Evolutionary conservation across 2,888 invertebrate genomes (phyloP).

Genomic region (Limnephilus marmoratus): DNA sequence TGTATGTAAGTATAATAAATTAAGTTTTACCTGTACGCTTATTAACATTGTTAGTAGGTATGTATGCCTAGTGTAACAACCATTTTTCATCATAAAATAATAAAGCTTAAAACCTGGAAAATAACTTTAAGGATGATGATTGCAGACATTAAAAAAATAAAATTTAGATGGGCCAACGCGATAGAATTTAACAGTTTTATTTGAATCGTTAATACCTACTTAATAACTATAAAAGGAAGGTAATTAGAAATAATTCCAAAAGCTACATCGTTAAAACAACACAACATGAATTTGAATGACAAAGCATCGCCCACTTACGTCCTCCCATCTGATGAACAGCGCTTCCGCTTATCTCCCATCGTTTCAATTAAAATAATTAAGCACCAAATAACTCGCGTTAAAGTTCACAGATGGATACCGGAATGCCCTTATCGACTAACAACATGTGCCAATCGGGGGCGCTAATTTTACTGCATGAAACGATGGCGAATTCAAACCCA

Average conservation of each 20-base stretch:
- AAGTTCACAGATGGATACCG: slow-evolving; percentile 5
- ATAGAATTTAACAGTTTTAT: not conserved
- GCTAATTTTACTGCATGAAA: not conserved
- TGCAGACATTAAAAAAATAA: not conserved
- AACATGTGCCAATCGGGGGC: slow-evolving; percentile 7
- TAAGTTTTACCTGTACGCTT: not conserved
- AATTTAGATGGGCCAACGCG: not conserved
- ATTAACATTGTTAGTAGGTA: not conserved
- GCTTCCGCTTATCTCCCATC: slow-evolving; percentile 55
- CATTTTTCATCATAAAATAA: not conserved
- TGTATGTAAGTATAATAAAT: not conserved
- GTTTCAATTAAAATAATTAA: slow-evolving; percentile 39
- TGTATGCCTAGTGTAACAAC: not conserved
- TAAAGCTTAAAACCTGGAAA: not conserved
- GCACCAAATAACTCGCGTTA: slow-evolving; percentile 26
- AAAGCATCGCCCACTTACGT: slow-evolving; percentile 39
- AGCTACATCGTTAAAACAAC: not conserved
- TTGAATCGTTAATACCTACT: not conserved
- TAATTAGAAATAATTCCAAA: not conserved
- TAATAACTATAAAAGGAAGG: not conserved
- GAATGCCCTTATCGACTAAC: slow-evolving; percentile 20
- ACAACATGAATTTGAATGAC: not conserved
- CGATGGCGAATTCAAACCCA: slow-evolving; percentile 22
- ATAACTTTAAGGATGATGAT: not conserved
- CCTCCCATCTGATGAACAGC: slow-evolving; percentile 32